Evolutionary conservation across 2,888 invertebrate species (phyloP).

Genomic region (Parnassius orleans): DNA sequence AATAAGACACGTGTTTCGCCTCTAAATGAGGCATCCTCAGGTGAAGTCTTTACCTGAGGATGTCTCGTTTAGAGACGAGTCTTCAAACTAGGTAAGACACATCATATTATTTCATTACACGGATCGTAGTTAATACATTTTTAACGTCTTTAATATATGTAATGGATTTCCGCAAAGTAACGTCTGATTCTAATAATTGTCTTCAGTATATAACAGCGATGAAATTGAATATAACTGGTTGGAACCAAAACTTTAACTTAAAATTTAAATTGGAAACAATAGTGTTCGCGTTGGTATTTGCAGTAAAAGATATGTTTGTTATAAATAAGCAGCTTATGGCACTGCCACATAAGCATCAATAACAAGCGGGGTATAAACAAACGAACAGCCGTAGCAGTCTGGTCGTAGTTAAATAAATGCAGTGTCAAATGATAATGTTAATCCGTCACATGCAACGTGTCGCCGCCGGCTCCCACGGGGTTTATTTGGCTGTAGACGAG

Average conservation of each 20-base stretch:
- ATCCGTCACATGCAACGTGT: slow-evolving; percentile 74
- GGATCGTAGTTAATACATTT: no score
- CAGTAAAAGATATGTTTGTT: slow-evolving; percentile 25
- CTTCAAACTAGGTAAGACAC: no score
- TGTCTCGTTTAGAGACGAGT: no score
- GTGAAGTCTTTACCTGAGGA: no score
- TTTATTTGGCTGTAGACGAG: slow-evolving; percentile 52
- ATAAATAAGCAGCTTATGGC: slow-evolving; percentile 25
- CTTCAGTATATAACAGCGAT: no score
- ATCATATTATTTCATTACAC: no score
- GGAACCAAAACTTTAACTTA: no score
- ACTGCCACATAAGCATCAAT: slow-evolving; percentile 16
- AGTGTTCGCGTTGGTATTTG: slow-evolving; percentile 3
- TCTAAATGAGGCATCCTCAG: no score
- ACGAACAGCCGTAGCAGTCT: slow-evolving; percentile 31
- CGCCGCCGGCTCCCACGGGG: slow-evolving; percentile 67
- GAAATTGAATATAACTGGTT: no score
- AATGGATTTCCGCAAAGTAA: no score
- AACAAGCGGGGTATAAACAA: slow-evolving; percentile 31
- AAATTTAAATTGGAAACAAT: background rate
- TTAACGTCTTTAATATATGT: no score
- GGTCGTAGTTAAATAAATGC: slow-evolving; percentile 70
- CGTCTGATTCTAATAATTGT: background rate
- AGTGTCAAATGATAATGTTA: slow-evolving; percentile 80
- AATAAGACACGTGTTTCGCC: no score